Evolutionary conservation across 2,113 vertebrate species (phyloP).

Genomic region (Cheilinus undulatus): DNA sequence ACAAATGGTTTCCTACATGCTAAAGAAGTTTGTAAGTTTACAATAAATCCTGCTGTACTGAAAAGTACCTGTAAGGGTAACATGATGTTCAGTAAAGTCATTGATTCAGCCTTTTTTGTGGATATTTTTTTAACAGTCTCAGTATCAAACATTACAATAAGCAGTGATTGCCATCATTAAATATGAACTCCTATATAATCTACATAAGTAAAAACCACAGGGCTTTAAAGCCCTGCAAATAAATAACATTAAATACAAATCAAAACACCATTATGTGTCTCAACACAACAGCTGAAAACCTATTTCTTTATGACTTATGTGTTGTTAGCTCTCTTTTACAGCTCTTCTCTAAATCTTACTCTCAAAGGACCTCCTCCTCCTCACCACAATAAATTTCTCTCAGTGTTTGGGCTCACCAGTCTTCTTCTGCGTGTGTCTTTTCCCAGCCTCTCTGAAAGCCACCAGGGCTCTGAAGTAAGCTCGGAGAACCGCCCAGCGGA

Average conservation of each 20-base stretch:
- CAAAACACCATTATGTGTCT: no score
- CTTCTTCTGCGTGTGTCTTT: slow-evolving; percentile 88
- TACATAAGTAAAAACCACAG: not conserved
- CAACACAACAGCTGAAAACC: no score
- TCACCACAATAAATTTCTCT: not conserved
- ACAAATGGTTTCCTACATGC: no score
- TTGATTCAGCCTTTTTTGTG: not conserved
- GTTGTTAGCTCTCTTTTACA: no score
- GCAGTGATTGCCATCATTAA: no score
- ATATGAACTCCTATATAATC: not conserved
- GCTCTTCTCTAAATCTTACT: no score
- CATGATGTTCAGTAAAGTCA: slow-evolving; percentile 1
- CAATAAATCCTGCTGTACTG: no score
- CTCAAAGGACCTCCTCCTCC: no score
- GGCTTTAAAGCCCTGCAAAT: not conserved
- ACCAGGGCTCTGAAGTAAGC: slow-evolving; percentile 95
- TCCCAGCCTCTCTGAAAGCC: slow-evolving; percentile 93
- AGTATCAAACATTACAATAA: not conserved
- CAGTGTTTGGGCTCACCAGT: slow-evolving; percentile 83
- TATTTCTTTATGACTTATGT: no score
- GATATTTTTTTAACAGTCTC: not conserved
- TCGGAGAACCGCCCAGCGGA: slow-evolving; percentile 96
- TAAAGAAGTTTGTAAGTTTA: no score
- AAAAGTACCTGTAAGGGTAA: not conserved
- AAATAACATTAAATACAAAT: no score